Conservation (phyloP, 2,113 vertebrate genomes). For the Hiodon alosoides region DNA sequence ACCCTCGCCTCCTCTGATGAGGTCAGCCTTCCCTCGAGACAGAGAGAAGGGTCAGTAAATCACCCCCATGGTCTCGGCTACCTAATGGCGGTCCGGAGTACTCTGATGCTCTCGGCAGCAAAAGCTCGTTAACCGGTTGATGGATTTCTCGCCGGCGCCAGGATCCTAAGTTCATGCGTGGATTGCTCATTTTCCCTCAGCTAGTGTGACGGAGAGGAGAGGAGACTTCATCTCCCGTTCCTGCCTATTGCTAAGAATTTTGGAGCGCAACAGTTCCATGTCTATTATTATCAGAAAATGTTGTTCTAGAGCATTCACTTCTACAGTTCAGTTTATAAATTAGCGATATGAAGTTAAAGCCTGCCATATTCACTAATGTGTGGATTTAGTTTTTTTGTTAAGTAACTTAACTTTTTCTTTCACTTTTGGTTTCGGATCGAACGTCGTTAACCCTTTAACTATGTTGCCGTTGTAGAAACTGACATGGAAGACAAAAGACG, state of each 20-base stretch:
- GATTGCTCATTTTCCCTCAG: background rate
- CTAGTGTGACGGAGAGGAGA: background rate
- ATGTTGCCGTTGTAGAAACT: constrained; percentile 58
- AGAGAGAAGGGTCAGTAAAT: constrained; percentile 27
- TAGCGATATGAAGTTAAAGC: background rate
- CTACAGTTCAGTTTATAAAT: background rate
- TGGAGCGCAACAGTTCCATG: no score
- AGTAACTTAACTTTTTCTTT: background rate
- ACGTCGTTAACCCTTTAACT: constrained; percentile 39
- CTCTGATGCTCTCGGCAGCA: constrained; percentile 30
- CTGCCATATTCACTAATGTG: background rate
- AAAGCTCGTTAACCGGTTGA: constrained; percentile 43
- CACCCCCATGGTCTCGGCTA: background rate
- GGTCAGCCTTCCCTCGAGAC: constrained; percentile 4
- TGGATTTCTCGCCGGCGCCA: constrained; percentile 28
- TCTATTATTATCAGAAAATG: background rate
- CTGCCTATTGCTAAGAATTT: constrained; percentile 2
- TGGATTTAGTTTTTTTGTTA: background rate
- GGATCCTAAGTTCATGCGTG: background rate
- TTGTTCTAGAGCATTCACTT: background rate
- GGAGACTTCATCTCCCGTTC: no score
- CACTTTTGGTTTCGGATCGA: background rate
- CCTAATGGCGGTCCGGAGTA: constrained; percentile 11
- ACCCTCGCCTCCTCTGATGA: constrained; percentile 18
- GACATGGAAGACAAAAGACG: constrained; percentile 71